A percentile compares a stretch with the other conserved stretches of the same genome.
phyloP scores from a whole-genome alignment of 2,888 invertebrate genomes.

The Idaea dimidiata region DNA sequence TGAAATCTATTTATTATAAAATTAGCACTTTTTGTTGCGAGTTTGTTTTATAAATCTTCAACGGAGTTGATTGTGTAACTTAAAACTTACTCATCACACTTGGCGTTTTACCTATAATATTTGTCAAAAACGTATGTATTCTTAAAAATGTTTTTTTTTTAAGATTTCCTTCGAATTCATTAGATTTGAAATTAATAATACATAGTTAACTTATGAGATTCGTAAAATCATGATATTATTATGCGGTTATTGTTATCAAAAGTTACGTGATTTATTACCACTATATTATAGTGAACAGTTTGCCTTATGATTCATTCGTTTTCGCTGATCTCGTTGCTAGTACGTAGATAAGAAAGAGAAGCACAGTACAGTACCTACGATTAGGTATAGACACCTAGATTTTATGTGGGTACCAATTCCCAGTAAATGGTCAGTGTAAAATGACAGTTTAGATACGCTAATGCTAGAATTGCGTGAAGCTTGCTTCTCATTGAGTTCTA shows the following conservation, averaged over 20 bases:
- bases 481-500: slow-evolving; percentile 26
- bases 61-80: slow-evolving; percentile 33
- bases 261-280: slow-evolving; percentile 20
- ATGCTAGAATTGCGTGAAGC: slow-evolving; percentile 32
- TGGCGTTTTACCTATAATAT: slow-evolving; percentile 11
- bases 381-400: too few relatives aligned
- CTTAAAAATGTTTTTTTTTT: too few relatives aligned
- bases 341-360: too few relatives aligned
- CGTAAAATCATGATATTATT: slow-evolving; percentile 7
- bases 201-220: too few relatives aligned
- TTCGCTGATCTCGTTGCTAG: slow-evolving; percentile 5
- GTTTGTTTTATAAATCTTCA: slow-evolving; percentile 35
- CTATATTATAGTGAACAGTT: background rate
- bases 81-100: slow-evolving; percentile 12
- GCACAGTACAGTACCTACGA: too few relatives aligned
- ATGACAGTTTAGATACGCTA: slow-evolving; percentile 25
- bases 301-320: slow-evolving; percentile 6
- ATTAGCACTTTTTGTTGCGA: slow-evolving; percentile 45
- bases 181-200: too few relatives aligned
- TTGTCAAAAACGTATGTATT: slow-evolving; percentile 21
- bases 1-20: slow-evolving; percentile 47
- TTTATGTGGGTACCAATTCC: slow-evolving; percentile 14
- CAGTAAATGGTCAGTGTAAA: slow-evolving; percentile 12
- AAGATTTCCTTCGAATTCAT: too few relatives aligned
- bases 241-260: slow-evolving; percentile 29